Base-by-base conservation (phyloP, 2,113 vertebrate genomes). In the Pelmatolapia mariae region DNA sequence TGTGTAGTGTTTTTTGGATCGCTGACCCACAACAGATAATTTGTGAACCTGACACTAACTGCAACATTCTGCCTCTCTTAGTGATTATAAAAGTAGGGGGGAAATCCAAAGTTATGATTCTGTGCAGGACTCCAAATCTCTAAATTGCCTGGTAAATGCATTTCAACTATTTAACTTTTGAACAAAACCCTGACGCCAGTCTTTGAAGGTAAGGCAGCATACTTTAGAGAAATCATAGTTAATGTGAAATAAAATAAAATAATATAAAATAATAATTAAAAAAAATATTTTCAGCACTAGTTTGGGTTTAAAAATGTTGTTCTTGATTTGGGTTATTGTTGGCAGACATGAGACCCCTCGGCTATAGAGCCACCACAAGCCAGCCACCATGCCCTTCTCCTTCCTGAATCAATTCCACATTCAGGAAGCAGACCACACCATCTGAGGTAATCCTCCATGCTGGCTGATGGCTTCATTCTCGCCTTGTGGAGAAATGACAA, bases 391-490 rank as follows among this genome's bases (percentile, higher is more conserved):
- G 87, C 86, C 85, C 81, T 68, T 79, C 68, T 15, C 78, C 88
- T 96, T 97, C 96, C 95, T 95, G 92, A 95, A 91, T 92, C 85
- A 92, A 84, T 91, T 94, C 88, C 94, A 89, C 91, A 89, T 86
- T 90, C 81, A 80, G 78, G 83, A 93, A 81, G 80, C 93, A 86
- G 88, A 89, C 86, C 88, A 18, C 92, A 83, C 86, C 87, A 91
- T 81, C 91, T 86, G 91, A 80, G 91, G 85, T 24, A 84, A 88
- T 94, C 84, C 89, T 90, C 87, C 90, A 96, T 95, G 93, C 93
- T 92, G 94, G 95, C 89, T 94, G 91, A 85, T 68, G 50, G 88
- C 71, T 76, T 53, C 85, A 83, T 86, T 45, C 86, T 94, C 78
- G 45, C 93, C 80, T 86, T 83, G 91, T 96, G 88, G 92, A 95